Evolutionary conservation across 2,888 invertebrate genomes (phyloP), one percentile per base, ranked within the genome.

Genomic region (Cosmorhoe ocellata): DNA sequence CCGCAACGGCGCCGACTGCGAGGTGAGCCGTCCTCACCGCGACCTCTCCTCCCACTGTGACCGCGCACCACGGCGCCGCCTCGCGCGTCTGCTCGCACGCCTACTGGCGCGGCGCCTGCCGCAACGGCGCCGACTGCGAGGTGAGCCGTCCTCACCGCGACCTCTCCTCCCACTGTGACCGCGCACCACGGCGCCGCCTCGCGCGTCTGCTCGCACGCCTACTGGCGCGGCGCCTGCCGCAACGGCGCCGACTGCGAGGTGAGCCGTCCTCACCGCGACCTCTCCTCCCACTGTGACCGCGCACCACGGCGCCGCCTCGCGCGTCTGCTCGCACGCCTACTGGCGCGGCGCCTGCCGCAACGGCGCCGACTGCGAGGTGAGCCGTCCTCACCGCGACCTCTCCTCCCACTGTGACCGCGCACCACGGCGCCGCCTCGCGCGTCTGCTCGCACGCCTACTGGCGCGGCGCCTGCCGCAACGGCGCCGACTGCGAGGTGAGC

Each of bases 361-460:
- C n/a, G n/a, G n/a, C n/a, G n/a, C n/a, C n/a, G n/a, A n/a, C n/a
- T n/a, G n/a, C n/a, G n/a, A n/a, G n/a, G n/a, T n/a, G n/a, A n/a
- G n/a, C n/a, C 98, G 98, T n/a, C n/a, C n/a, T n/a, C n/a, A n/a
- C 98, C 95, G 94, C 65, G 94, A 96, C 27, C 94, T 95, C 70
- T 99, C 84, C n/a, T n/a, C n/a, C n/a, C n/a, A n/a, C n/a, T n/a
- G n/a, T n/a, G n/a, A n/a, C n/a, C 89, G 96, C 97, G 4, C 98
- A 97, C 85, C n/a, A n/a, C n/a, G n/a, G 93, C 49, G 93, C 96
- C 0, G 97, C 98, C 11, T 94, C 95, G 49, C 93, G 93, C 41
- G 95, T 94, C 0, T 99, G 99, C 81, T 96, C 95, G 58, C 99
- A n/a, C n/a, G n/a, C n/a, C n/a, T n/a, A n/a, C n/a, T n/a, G n/a